These are phyloP conservation scores for Pheucticus melanocephalus DNA, from an alignment of 2,113 vertebrate genomes.

Conservation along the genomic window DNA sequence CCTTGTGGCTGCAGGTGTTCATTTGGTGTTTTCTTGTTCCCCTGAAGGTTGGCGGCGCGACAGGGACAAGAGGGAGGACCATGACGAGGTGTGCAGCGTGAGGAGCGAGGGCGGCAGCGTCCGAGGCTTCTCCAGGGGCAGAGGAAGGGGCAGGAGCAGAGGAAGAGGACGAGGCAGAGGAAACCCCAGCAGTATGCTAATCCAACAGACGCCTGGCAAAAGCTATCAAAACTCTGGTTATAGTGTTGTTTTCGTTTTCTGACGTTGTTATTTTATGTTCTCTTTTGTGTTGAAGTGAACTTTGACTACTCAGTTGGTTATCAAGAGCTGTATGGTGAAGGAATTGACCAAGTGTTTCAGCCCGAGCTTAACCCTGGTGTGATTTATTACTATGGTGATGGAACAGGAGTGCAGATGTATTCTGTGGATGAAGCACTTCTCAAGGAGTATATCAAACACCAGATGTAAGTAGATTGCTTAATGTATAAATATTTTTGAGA, in stretches of 20 bases:
- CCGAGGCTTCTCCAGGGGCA: conserved; percentile 76
- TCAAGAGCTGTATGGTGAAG: conserved; percentile 78
- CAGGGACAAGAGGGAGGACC: conserved; percentile 82
- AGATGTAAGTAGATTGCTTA: conserved; percentile 84
- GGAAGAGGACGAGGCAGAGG: conserved; percentile 88
- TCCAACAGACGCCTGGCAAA: background rate
- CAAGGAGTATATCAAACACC: conserved; percentile 94
- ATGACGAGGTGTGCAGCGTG: conserved; percentile 80
- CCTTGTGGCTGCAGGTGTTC: background rate
- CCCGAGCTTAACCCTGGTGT: conserved; percentile 81
- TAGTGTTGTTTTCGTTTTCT: background rate
- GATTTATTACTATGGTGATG: conserved; percentile 94
- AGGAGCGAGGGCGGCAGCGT: conserved; percentile 78
- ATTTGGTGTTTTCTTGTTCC: background rate
- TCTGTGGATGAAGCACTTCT: conserved; percentile 90
- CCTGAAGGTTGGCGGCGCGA: conserved; percentile 82
- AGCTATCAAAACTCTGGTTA: accelerated
- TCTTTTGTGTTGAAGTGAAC: conserved; percentile 75
- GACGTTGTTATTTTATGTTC: background rate
- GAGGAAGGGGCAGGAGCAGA: conserved; percentile 81
- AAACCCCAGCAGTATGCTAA: conserved; percentile 77
- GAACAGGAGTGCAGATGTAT: conserved; percentile 89
- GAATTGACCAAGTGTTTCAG: conserved; percentile 68
- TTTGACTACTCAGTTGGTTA: conserved; percentile 83
- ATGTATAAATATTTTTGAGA: background rate